Evolutionary conservation across 2,797 vertebrate species (phyloP), one percentile per base, ranked within the genome.

Genomic region (Lithobates sylvaticus): DNA sequence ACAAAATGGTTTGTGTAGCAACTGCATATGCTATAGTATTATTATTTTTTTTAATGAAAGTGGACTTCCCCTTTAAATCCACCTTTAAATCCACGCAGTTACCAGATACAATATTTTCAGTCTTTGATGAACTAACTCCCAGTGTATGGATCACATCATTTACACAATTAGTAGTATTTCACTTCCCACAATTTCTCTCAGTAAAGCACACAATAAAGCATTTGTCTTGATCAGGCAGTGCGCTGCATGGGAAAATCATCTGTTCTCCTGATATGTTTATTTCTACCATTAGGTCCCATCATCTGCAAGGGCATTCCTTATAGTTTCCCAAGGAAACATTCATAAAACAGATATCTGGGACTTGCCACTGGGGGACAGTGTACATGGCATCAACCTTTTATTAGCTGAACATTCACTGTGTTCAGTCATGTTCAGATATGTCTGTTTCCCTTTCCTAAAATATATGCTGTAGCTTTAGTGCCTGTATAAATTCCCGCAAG

Each of bases 281-380:
- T 79, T 85, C 32, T 74, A 36, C 61, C 36, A 68, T 73, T 75
- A 54, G 50, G 54, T 85, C 54, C 29, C 34, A 70, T 84, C 47
- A 32, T 81, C 67, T 81, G 78, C 50, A 27, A 54, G 13, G 69
- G 47, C 32, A 81, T 73, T 73, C n/a, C 50, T 73, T 73, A 18
- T 21, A 58, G 32, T 58, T 85, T 79, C 69, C 84, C 70, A 85
- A 29, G 69, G 54, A 79, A 84, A 79, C n/a, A 75, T 54, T 68
- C 70, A 54, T 10, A 44, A 10, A 44, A 78, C 27, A 77, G 71
- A 70, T 82, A 81, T 71, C 73, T 70, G 78, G 65, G 27, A 47
- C n/a, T 42, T 76, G 23, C 85, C 85, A 86, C 85, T 50, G 70
- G 77, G 71, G 44, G 84, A 79, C 84, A 69, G 77, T 86, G 64